Evolutionary conservation across 2,797 vertebrate species (phyloP).

Genomic region (Pterois miles): DNA sequence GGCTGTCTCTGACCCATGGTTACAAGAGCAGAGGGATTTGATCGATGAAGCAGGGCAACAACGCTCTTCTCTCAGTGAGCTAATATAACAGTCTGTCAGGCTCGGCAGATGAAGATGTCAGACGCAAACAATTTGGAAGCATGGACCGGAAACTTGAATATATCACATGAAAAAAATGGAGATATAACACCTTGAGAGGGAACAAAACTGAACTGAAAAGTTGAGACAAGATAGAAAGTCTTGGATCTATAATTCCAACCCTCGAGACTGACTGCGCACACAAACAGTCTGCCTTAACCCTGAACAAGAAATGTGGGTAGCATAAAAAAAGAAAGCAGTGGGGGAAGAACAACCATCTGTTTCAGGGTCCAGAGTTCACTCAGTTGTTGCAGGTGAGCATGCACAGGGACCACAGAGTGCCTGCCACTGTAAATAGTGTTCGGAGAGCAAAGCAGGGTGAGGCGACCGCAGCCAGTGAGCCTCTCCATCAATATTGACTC

Average conservation of each 20-base stretch:
- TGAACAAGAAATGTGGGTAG: slow-evolving; percentile 32
- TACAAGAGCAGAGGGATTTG: slow-evolving; percentile 59
- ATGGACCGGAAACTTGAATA: background rate
- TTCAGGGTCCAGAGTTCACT: slow-evolving; percentile 69
- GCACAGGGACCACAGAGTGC: slow-evolving; percentile 35
- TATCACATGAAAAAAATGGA: background rate
- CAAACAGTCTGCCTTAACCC: slow-evolving; percentile 21
- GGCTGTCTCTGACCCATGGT: slow-evolving; percentile 61
- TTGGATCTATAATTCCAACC: background rate
- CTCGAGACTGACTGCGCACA: slow-evolving; percentile 1
- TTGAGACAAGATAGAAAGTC: background rate
- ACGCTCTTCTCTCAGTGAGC: slow-evolving; percentile 24
- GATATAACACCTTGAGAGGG: background rate
- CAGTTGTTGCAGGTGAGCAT: slow-evolving; percentile 46
- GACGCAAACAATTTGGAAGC: background rate
- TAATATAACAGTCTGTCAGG: background rate
- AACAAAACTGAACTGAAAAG: slow-evolving; percentile 2
- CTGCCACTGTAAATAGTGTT: slow-evolving; percentile 55
- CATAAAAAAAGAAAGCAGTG: slow-evolving; percentile 37
- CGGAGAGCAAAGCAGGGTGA: slow-evolving; percentile 39
- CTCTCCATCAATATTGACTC: slow-evolving; percentile 68
- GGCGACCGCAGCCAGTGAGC: slow-evolving; percentile 36
- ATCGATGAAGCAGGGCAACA: slow-evolving; percentile 61
- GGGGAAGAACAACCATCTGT: slow-evolving; percentile 50
- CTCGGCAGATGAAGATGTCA: background rate